phyloP scores from a whole-genome alignment of 35 echinoderm and acorn worm genomes.

The Chiridota heheva region DNA sequence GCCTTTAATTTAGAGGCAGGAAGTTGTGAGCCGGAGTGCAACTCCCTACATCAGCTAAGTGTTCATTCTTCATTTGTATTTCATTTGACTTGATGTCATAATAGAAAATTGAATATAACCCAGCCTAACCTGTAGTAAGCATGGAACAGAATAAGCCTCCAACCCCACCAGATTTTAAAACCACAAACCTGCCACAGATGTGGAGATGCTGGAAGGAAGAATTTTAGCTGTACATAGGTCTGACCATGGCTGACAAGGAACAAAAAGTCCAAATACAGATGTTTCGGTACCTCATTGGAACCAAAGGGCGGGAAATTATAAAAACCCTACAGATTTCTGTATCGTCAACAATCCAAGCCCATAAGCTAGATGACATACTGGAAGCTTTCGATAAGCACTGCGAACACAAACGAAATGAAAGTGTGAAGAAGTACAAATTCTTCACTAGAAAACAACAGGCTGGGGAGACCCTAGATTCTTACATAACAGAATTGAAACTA shows the following conservation, averaged over 20 bases:
- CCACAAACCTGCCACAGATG: background rate
- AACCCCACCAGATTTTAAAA: background rate
- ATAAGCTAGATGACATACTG: background rate
- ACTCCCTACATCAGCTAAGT: too few relatives aligned
- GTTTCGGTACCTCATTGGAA: conserved; percentile 28
- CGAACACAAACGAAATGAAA: background rate
- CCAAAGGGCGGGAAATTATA: background rate
- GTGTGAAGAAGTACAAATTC: background rate
- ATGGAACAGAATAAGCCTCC: conserved; percentile 16
- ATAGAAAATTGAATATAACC: too few relatives aligned
- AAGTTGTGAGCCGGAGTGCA: too few relatives aligned
- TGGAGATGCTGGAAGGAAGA: conserved; percentile 28
- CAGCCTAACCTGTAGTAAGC: too few relatives aligned
- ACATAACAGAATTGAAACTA: background rate
- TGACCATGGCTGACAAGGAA: background rate
- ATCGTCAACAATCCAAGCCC: background rate
- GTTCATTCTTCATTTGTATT: too few relatives aligned
- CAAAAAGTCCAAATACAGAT: background rate
- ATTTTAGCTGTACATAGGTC: background rate
- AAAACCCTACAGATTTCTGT: background rate
- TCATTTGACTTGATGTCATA: too few relatives aligned
- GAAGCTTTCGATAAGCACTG: conserved; percentile 5
- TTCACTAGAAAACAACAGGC: background rate
- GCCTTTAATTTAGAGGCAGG: too few relatives aligned
- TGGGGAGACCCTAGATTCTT: background rate